Conservation (phyloP, 2,797 vertebrate species). For the Champsocephalus esox region DNA sequence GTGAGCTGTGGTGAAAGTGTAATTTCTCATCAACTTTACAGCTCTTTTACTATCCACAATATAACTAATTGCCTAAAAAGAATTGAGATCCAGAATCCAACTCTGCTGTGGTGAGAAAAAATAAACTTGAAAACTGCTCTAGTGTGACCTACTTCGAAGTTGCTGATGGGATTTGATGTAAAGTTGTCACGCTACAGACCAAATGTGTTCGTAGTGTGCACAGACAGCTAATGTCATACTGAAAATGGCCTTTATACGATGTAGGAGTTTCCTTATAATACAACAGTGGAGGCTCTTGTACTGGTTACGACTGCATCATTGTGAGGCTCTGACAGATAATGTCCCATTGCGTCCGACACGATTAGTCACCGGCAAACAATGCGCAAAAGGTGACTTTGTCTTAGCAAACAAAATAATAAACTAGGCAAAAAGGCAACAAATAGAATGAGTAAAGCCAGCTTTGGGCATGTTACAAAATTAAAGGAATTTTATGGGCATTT, state of each 20-base stretch:
- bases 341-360: conserved; percentile 43
- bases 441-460: conserved; percentile 30
- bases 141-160: conserved; percentile 37
- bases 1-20: conserved; percentile 42
- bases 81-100: conserved; percentile 45
- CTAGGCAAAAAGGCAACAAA: conserved; percentile 31
- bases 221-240: conserved; percentile 62
- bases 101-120: background rate
- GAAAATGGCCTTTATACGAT: conserved; percentile 29
- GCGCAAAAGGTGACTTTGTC: conserved; percentile 59
- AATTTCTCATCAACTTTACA: conserved; percentile 63
- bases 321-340: conserved; percentile 46
- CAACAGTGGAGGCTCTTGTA: conserved; percentile 69
- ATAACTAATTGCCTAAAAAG: conserved; percentile 53
- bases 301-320: conserved; percentile 45
- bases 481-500: conserved; percentile 13
- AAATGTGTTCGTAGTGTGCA: conserved; percentile 37
- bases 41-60: conserved; percentile 53
- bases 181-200: conserved; percentile 31
- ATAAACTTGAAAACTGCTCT: conserved; percentile 23
- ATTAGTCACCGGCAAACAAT: conserved; percentile 58
- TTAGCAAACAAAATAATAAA: conserved; percentile 43
- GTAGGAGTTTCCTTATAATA: conserved; percentile 36
- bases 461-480: conserved; percentile 36
- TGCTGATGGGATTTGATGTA: conserved; percentile 27